Conservation (phyloP, 1,140 invertebrate genomes). For the Samia ricini region DNA sequence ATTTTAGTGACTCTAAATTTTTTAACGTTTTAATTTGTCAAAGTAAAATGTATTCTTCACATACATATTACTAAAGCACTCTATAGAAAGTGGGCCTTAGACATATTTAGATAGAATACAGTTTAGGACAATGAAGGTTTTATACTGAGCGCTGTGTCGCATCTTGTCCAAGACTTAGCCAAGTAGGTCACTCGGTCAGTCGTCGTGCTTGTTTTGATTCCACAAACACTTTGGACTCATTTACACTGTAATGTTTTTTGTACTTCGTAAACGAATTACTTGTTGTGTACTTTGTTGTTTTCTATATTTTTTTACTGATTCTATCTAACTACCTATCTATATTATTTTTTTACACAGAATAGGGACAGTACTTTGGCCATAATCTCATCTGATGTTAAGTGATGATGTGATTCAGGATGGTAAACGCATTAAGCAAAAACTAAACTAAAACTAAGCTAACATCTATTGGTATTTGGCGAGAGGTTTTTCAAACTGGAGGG, state of each 20-base stretch:
- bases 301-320: background rate
- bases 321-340: too few species aligned
- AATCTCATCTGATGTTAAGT: too few species aligned
- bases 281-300: background rate
- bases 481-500: too few species aligned
- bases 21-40: too few species aligned
- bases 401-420: too few species aligned
- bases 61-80: background rate
- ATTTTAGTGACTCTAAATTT: too few species aligned
- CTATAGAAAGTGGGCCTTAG: background rate
- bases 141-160: background rate
- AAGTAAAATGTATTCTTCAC: too few species aligned
- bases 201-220: background rate
- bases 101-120: background rate
- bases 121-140: background rate
- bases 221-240: background rate
- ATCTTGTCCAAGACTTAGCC: slow-evolving; percentile 1
- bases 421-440: too few species aligned
- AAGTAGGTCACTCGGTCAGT: background rate
- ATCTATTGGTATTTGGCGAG: too few species aligned
- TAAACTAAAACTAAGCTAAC: too few species aligned
- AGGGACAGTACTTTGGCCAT: too few species aligned
- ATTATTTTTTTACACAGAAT: too few species aligned
- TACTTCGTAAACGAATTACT: background rate
- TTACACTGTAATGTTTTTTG: background rate